Percentiles rank a stretch among this genome's conserved stretches.
Evolutionary conservation across 2,888 invertebrate species (phyloP).

Genomic region (Metalampra italica): DNA sequence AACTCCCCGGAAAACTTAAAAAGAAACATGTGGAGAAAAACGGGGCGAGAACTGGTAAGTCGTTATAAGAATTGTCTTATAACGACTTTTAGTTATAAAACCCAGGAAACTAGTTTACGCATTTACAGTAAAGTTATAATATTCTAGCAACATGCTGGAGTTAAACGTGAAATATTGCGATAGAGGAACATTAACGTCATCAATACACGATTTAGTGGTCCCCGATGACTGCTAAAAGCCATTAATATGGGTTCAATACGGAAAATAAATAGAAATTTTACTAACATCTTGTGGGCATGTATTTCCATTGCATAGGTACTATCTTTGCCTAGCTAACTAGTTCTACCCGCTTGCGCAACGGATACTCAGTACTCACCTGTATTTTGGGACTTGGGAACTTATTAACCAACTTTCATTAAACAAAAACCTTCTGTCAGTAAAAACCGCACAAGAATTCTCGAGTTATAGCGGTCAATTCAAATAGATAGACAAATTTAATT

Average conservation of each 20-base stretch:
- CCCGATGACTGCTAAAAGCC: conserved; percentile 3
- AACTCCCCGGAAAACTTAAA: too few species aligned
- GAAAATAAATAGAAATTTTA: background rate
- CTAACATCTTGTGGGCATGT: background rate
- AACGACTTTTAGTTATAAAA: background rate
- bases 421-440: too few species aligned
- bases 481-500: too few species aligned
- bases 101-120: background rate
- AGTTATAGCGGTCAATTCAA: too few species aligned
- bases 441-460: too few species aligned
- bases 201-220: conserved; percentile 17
- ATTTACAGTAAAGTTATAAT: background rate
- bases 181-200: conserved; percentile 13
- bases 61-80: too few species aligned
- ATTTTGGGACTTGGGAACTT: too few species aligned
- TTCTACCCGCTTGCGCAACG: too few species aligned
- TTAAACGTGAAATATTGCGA: conserved; percentile 8
- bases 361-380: too few species aligned
- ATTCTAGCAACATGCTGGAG: background rate
- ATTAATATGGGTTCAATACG: background rate
- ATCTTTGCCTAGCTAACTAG: too few species aligned
- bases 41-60: background rate
- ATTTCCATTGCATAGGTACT: too few species aligned
- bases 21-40: background rate
- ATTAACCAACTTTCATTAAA: too few species aligned